phyloP scores from a whole-genome alignment of 2,113 vertebrate species.

The Dasyurus viverrinus region DNA sequence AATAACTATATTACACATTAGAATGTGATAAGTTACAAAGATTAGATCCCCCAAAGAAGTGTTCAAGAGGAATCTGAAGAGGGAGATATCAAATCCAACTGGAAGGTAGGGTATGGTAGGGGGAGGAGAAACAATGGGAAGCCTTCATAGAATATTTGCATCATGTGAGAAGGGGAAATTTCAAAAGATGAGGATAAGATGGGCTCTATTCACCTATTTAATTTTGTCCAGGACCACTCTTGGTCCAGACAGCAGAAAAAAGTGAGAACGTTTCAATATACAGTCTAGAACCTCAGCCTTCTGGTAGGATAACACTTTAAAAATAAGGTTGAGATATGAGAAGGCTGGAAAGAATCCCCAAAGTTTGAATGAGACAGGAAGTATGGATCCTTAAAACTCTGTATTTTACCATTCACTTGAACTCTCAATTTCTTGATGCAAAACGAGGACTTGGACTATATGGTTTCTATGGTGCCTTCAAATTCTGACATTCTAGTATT shows the following conservation, averaged over 20 bases:
- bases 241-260: neutral
- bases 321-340: neutral
- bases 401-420: neutral
- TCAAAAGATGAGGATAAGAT: neutral
- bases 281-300: neutral
- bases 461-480: neutral
- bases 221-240: neutral
- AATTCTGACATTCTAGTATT: neutral
- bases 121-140: neutral
- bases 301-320: neutral
- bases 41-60: neutral
- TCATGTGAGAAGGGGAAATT: neutral
- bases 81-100: neutral
- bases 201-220: neutral
- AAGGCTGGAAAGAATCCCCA: neutral
- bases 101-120: neutral
- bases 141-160: neutral
- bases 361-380: neutral
- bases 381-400: neutral
- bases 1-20: neutral
- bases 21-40: neutral
- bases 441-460: neutral
- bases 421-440: neutral
- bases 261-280: neutral
- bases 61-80: neutral